These are phyloP conservation scores for Diadromus collaris DNA, from an alignment of 2,888 invertebrate species.

Conservation along the genomic window DNA sequence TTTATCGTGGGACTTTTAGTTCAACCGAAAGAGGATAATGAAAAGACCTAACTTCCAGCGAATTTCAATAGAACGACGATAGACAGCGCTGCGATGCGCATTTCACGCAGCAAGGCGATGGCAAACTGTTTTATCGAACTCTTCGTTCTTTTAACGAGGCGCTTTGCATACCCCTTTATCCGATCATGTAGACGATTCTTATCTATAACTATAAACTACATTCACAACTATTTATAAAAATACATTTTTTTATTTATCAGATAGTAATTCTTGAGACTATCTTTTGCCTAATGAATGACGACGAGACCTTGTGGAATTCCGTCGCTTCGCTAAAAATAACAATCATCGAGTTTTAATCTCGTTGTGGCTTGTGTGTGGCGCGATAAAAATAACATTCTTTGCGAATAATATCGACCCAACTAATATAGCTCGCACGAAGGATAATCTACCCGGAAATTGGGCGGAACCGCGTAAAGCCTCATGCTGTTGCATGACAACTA, in stretches of 20 bases:
- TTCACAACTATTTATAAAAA: not conserved
- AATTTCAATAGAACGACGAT: not conserved
- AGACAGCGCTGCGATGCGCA: constrained; percentile 16
- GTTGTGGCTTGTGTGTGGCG: not conserved
- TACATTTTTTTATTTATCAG: not conserved
- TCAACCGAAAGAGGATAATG: not conserved
- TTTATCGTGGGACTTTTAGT: not conserved
- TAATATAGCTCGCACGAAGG: not conserved
- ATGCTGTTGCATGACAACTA: constrained; percentile 39
- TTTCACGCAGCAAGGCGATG: not conserved
- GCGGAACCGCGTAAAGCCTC: constrained; percentile 6
- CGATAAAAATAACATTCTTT: constrained; percentile 1
- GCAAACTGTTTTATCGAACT: constrained; percentile 35
- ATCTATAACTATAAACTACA: not conserved
- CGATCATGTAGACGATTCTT: not conserved
- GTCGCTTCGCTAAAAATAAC: not conserved
- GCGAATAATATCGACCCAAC: constrained; percentile 10
- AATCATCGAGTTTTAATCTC: constrained; percentile 2
- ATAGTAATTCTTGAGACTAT: not conserved
- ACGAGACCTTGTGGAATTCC: not conserved
- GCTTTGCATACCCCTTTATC: not conserved
- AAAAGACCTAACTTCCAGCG: not conserved
- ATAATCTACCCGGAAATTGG: constrained; percentile 27
- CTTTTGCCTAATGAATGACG: not conserved
- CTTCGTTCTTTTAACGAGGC: not conserved